phyloP scores from a whole-genome alignment of 2,113 vertebrate species.

The Grantiella picta region DNA sequence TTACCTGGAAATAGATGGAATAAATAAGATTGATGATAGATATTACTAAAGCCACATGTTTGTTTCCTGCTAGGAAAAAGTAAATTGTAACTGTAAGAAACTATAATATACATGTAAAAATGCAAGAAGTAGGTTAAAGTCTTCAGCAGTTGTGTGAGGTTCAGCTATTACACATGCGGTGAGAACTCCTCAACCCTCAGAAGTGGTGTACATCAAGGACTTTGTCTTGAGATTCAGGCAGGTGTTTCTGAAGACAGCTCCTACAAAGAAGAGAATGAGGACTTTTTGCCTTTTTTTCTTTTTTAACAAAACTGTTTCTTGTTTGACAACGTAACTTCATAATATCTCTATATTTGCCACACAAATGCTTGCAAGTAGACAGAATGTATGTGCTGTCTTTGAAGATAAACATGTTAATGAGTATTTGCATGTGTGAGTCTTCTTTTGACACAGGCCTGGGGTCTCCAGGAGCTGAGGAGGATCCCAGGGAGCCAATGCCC shows the following conservation, averaged over 20 bases:
- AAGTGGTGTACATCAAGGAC: background rate
- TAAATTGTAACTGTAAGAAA: background rate
- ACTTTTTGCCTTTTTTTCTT: background rate
- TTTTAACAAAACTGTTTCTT: background rate
- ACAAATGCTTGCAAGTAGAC: background rate
- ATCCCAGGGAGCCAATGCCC: fast-evolving
- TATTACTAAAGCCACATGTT: background rate
- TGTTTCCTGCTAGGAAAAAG: background rate
- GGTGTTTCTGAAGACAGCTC: background rate
- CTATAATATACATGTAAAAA: background rate
- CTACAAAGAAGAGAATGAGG: background rate
- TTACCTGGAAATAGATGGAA: constrained; percentile 37
- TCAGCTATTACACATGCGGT: background rate
- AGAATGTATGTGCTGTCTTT: background rate
- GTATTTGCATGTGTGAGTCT: background rate
- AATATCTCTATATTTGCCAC: background rate
- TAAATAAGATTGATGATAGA: constrained; percentile 38
- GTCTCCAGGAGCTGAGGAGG: background rate
- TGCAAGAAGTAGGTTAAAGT: background rate
- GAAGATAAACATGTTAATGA: background rate
- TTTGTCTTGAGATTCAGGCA: background rate
- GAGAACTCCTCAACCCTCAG: background rate
- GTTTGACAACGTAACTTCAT: background rate
- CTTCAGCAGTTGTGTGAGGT: background rate
- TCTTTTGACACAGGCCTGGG: background rate